Conservation (phyloP, 2,113 vertebrate genomes). For the Gymnobelideus leadbeateri region DNA sequence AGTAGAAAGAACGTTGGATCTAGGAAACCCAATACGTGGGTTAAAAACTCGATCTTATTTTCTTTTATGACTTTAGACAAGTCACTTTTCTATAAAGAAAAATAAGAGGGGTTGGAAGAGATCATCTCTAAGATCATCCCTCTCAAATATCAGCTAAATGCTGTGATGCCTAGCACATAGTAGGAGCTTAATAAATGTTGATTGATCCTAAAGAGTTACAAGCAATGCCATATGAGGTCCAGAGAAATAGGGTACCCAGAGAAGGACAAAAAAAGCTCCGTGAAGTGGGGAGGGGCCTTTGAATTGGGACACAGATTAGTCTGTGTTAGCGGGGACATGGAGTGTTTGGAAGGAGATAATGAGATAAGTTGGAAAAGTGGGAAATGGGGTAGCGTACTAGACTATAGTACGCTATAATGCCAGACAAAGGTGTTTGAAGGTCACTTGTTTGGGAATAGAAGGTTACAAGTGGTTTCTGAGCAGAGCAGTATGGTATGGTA, state of each 20-base stretch:
- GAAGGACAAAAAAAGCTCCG: not conserved
- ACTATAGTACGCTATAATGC: not conserved
- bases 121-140: not conserved
- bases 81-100: not conserved
- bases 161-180: not conserved
- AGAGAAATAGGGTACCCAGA: too few species aligned
- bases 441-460: not conserved
- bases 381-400: not conserved
- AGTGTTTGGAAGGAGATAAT: not conserved
- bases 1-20: not conserved
- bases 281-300: not conserved
- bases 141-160: not conserved
- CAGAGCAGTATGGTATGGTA: not conserved
- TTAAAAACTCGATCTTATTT: not conserved
- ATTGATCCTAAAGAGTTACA: not conserved
- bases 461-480: not conserved
- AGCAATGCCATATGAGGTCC: not conserved
- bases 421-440: not conserved
- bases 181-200: not conserved
- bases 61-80: not conserved
- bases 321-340: not conserved
- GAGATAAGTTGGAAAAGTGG: not conserved
- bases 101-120: not conserved
- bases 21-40: not conserved
- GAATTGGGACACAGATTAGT: not conserved